Base-by-base conservation (phyloP, 1,140 invertebrate species). In the Riptortus pedestris region DNA sequence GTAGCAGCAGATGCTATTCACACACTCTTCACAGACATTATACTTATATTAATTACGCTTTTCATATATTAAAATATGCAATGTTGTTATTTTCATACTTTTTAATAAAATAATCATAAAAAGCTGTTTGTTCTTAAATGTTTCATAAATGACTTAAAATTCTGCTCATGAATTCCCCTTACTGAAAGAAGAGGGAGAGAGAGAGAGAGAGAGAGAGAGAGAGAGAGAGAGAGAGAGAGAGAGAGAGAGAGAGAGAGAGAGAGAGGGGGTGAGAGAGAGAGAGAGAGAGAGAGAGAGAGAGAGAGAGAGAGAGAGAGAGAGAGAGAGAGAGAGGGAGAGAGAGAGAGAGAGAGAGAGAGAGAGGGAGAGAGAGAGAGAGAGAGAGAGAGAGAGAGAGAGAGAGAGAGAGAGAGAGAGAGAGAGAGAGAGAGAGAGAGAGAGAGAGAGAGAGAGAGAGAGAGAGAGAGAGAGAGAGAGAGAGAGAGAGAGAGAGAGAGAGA, bases 151-250 rank as follows among this genome's bases (percentile, higher is more conserved):
- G n/a, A n/a, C n/a, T n/a, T n/a, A 43, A 43, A 43, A n/a, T 43
- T 11, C 38, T 11, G 9, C n/a, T 11, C 38, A 11, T n/a, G n/a
- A n/a, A n/a, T n/a, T n/a, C n/a, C n/a, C n/a, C n/a, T n/a, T 38
- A 38, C 33, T 38, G 48, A 51, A 51, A 18, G 18, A 18, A 51
- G 48, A 51, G 48, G 18, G 48, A 51, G 48, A 51, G 48, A 51
- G 48, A 51, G 48, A 51, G 48, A 51, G 48, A 51, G 48, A 51
- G 48, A 51, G 48, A 51, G 48, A 51, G 48, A 51, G 48, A 51
- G 48, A 51, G 48, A 51, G 48, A 51, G 48, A 51, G 48, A 51
- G 48, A 51, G 48, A 51, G 48, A 51, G 48, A 51, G 48, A 51
- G 48, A 51, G 48, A 51, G 48, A 51, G 48, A 51, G 48, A 51